Evolutionary conservation across 2,888 invertebrate species (phyloP).

Genomic region (Arge pagana): DNA sequence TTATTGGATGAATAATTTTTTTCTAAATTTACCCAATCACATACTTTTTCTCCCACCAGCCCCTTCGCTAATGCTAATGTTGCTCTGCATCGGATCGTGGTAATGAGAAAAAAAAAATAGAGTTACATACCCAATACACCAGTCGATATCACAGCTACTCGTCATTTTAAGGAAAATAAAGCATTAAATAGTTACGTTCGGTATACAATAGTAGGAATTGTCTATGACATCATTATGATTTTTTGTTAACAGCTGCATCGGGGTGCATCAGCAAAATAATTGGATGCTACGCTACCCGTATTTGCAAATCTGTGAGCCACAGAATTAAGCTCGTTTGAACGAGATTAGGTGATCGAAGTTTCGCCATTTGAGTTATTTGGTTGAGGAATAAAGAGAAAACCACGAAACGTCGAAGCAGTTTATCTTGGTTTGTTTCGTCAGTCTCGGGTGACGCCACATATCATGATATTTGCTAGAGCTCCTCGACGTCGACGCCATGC

Average conservation of each 20-base stretch:
- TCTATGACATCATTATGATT: conserved; percentile 29
- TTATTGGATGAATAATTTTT: no score
- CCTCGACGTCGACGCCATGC: conserved; percentile 90
- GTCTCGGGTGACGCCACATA: conserved; percentile 68
- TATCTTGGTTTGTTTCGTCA: background rate
- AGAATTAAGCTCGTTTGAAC: no score
- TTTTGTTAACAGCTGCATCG: conserved; percentile 49
- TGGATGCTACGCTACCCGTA: no score
- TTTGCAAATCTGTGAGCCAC: no score
- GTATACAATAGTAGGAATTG: conserved; percentile 34
- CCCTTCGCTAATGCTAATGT: no score
- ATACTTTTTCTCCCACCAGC: background rate
- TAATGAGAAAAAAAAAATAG: conserved; percentile 16
- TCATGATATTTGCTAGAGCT: conserved; percentile 97
- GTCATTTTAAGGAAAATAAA: conserved; percentile 37
- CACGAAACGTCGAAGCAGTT: background rate
- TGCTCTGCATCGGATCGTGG: conserved; percentile 10
- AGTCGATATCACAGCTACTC: conserved; percentile 56
- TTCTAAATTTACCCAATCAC: background rate
- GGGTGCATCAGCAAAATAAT: conserved; percentile 34
- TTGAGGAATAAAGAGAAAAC: background rate
- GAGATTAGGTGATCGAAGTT: no score
- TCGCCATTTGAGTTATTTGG: no score
- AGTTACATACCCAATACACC: conserved; percentile 46
- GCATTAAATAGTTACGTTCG: conserved; percentile 29